Evolutionary conservation across 2,113 vertebrate genomes (phyloP).

Genomic region (Dipodomys merriami): DNA sequence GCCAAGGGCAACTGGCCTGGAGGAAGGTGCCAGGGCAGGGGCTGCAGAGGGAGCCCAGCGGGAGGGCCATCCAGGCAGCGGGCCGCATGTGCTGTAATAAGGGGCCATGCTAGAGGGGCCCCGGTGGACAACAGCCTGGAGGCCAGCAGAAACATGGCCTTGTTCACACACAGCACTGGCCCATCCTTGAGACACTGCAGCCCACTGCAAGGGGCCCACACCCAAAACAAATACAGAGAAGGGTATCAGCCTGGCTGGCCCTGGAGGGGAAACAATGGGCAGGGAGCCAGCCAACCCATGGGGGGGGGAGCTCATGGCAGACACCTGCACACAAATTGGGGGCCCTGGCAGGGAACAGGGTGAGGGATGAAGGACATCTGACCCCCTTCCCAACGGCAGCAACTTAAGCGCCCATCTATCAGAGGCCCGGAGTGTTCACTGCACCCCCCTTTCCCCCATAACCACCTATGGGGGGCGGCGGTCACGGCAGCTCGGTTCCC

Average conservation of each 20-base stretch:
- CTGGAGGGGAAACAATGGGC: background rate
- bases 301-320: rapidly evolving
- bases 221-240: background rate
- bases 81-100: background rate
- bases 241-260: background rate
- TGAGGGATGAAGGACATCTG: rapidly evolving
- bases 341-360: too few relatives aligned
- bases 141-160: background rate
- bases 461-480: background rate
- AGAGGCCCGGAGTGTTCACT: background rate
- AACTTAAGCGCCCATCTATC: background rate
- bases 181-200: background rate
- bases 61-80: background rate
- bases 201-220: background rate
- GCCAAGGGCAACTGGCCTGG: background rate
- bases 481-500: background rate
- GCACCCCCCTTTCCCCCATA: background rate
- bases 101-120: background rate
- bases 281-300: rapidly evolving
- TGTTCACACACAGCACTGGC: background rate
- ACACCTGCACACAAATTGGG: background rate
- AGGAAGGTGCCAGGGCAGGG: background rate
- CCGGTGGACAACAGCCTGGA: background rate
- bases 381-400: background rate
- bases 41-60: background rate